These are phyloP conservation scores for Morus bassanus DNA, from an alignment of 2,797 vertebrate genomes.

Conservation along the genomic window DNA sequence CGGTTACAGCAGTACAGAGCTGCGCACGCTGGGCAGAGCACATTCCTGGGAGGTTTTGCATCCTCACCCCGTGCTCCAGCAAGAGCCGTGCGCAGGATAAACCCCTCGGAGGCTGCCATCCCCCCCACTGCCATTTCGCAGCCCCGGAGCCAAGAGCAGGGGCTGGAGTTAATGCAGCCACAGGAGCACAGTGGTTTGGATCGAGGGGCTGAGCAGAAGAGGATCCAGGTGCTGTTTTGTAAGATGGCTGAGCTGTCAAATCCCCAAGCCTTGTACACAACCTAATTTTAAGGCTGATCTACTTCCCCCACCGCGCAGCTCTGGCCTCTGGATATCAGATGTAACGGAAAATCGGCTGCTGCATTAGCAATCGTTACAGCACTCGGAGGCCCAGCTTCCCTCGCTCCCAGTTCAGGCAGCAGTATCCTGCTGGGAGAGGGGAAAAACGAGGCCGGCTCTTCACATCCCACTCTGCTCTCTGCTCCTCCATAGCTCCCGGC, in stretches of 20 bases:
- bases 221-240: not conserved
- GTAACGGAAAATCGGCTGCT: not conserved
- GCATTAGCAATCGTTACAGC: not conserved
- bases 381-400: not conserved
- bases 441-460: not conserved
- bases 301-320: not conserved
- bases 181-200: not conserved
- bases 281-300: not conserved
- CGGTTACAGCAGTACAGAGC: not conserved
- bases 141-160: not conserved
- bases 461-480: not conserved
- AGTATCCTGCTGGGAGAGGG: not conserved
- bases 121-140: accelerated
- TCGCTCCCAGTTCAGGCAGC: not conserved
- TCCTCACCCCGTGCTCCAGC: not conserved
- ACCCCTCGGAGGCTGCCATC: not conserved
- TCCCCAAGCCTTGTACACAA: not conserved
- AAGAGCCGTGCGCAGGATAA: not conserved
- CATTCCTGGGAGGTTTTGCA: not conserved
- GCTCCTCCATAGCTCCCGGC: not conserved
- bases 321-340: not conserved
- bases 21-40: accelerated
- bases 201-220: not conserved
- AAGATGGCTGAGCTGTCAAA: not conserved
- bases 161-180: not conserved